Evolutionary conservation across 2,113 vertebrate genomes (phyloP).

Genomic region (Equus przewalskii): DNA sequence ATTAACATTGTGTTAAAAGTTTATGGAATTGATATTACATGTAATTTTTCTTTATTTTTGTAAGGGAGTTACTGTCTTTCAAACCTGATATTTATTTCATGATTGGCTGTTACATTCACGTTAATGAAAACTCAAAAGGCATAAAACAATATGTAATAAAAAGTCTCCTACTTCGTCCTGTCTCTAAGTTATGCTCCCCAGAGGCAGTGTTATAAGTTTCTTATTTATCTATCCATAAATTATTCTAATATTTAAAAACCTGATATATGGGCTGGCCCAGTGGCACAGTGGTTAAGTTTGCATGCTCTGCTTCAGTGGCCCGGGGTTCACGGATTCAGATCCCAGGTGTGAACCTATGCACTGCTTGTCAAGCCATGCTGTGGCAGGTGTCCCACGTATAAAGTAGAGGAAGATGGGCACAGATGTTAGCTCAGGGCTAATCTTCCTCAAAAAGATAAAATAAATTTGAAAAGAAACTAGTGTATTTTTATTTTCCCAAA

Average conservation of each 20-base stretch:
- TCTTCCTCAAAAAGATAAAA: too few relatives aligned
- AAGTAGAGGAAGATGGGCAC: too few relatives aligned
- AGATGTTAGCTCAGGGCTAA: too few relatives aligned
- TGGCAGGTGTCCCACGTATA: too few relatives aligned
- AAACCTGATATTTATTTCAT: conserved; percentile 1
- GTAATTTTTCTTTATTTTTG: conserved; percentile 23
- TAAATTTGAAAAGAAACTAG: too few relatives aligned
- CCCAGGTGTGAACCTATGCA: too few relatives aligned
- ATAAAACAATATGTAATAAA: background rate
- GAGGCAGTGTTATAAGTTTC: background rate
- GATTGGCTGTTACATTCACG: background rate
- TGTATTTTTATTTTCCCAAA: background rate
- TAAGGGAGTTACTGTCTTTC: background rate
- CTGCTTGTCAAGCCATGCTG: too few relatives aligned
- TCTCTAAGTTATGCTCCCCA: background rate
- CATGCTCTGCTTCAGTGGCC: too few relatives aligned
- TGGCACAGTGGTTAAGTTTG: too few relatives aligned
- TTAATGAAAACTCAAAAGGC: conserved; percentile 45
- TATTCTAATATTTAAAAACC: conserved; percentile 20
- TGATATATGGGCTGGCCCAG: background rate
- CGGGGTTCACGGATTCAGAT: too few relatives aligned
- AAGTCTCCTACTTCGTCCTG: background rate
- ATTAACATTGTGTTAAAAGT: background rate
- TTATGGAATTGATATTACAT: background rate
- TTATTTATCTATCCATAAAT: conserved; percentile 32